Evolutionary conservation across 2,888 invertebrate genomes (phyloP), one percentile per base, ranked within the genome.

Genomic region (Drosophila siamana): DNA sequence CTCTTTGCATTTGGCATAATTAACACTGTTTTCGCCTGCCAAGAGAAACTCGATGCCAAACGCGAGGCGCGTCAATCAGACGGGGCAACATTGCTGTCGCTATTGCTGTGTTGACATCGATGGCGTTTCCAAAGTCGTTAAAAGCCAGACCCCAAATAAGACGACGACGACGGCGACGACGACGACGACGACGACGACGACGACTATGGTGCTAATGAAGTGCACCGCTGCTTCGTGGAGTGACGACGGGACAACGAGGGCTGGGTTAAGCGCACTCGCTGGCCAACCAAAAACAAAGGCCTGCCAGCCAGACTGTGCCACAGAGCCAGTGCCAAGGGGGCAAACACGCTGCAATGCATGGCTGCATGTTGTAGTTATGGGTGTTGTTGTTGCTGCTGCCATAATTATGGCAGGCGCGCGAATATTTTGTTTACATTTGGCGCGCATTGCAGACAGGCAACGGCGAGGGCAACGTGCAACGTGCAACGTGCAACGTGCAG

Each of bases 331-430:
- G 41, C 2, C 11, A 9, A 8, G 40, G n/a, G 70, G 68, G 71
- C 67, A 86, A n/a, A n/a, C n/a, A n/a, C n/a, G n/a, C 71, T 69
- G 69, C 69, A 72, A 69, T 78, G 83, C 83, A 74, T 85, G 87
- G 78, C 72, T 66, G 63, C 62, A 59, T 57, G 63, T 59, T 55
- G 66, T 38, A 40, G 63, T 24, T 22, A 36, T 44, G n/a, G 55
- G 8, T 56, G 62, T 30, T 38, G 68, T 24, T 54, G 61, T 15
- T 69, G 65, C 46, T 67, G 87, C 76, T 82, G 84, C 88, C 86
- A 86, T 86, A 86, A 86, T 86, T 86, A 86, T 86, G 88, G 86
- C 86, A 88, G 86, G 80, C 88, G 88, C 88, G 88, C 88, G 84
- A 88, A 84, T 86, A 84, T 88, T 86, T 86, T 88, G 88, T 86